Percentiles rank a stretch among this genome's conserved stretches.
These are phyloP conservation scores for Drosophila recens DNA, from an alignment of 2,888 invertebrate species.

Conservation along the genomic window DNA sequence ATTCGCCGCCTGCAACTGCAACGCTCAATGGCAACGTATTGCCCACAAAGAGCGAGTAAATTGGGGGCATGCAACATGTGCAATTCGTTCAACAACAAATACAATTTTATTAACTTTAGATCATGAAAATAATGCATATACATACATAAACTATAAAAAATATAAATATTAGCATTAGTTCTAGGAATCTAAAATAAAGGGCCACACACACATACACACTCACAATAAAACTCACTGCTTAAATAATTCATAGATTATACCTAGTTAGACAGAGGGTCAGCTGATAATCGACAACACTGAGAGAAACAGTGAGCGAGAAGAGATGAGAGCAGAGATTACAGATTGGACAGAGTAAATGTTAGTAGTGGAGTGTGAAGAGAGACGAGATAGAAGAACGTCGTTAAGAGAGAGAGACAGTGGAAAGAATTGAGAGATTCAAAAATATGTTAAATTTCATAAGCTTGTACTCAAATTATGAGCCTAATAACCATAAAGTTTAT, in stretches of 20 bases:
- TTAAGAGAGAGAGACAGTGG: neutral
- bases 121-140: slow-evolving; percentile 6
- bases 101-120: slow-evolving; percentile 24
- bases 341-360: neutral
- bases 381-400: neutral
- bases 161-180: slow-evolving; percentile 4
- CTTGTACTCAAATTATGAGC: neutral
- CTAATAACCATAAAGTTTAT: slow-evolving; percentile 4
- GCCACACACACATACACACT: slow-evolving; percentile 3
- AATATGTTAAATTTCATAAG: neutral
- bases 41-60: slow-evolving; percentile 70
- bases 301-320: neutral
- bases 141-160: slow-evolving; percentile 2
- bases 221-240: slow-evolving; percentile 27
- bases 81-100: slow-evolving; percentile 38
- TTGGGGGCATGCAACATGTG: slow-evolving; percentile 19
- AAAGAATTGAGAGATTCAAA: neutral
- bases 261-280: slow-evolving; percentile 48
- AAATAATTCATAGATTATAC: slow-evolving; percentile 34
- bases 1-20: slow-evolving; percentile 45
- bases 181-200: neutral
- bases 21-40: slow-evolving; percentile 53
- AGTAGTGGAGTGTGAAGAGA: no score
- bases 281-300: slow-evolving; percentile 21
- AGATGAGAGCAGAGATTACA: neutral